Evolutionary conservation across 2,113 vertebrate species (phyloP).

Genomic region (Sturnus vulgaris): DNA sequence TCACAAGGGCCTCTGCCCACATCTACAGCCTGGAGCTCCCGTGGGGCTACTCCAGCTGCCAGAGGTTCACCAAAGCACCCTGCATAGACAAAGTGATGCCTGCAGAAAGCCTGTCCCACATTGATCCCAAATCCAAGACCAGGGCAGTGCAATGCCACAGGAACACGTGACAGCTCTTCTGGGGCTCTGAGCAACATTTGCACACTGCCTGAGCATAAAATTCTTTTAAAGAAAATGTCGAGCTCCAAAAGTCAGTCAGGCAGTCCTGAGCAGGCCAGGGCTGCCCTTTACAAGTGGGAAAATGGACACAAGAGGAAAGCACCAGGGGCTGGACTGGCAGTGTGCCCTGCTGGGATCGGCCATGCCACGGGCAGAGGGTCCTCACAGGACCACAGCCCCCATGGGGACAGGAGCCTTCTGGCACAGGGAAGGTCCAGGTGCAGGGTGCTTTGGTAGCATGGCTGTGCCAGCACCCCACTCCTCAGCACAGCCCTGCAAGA

Average conservation of each 20-base stretch:
- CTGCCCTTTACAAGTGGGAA: neutral
- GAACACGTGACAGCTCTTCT: neutral
- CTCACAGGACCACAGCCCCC: neutral
- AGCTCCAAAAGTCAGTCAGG: neutral
- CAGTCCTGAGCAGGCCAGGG: neutral
- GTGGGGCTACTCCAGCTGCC: neutral
- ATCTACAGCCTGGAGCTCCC: neutral
- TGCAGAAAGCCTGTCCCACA: neutral
- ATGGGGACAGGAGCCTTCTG: neutral
- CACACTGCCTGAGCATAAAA: neutral
- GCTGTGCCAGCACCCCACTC: neutral
- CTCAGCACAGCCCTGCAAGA: neutral
- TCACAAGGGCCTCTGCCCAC: neutral
- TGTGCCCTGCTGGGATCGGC: accelerated
- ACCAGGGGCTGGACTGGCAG: neutral
- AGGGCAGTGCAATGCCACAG: neutral
- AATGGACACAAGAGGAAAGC: neutral
- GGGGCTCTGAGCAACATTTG: neutral
- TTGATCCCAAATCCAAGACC: accelerated
- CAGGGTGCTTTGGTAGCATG: accelerated
- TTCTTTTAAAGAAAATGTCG: neutral
- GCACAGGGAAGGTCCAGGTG: neutral
- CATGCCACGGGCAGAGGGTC: accelerated
- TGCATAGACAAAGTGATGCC: accelerated
- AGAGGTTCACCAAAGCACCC: neutral